phyloP scores from a whole-genome alignment of 2,797 vertebrate species.

The Rhincodon typus region DNA sequence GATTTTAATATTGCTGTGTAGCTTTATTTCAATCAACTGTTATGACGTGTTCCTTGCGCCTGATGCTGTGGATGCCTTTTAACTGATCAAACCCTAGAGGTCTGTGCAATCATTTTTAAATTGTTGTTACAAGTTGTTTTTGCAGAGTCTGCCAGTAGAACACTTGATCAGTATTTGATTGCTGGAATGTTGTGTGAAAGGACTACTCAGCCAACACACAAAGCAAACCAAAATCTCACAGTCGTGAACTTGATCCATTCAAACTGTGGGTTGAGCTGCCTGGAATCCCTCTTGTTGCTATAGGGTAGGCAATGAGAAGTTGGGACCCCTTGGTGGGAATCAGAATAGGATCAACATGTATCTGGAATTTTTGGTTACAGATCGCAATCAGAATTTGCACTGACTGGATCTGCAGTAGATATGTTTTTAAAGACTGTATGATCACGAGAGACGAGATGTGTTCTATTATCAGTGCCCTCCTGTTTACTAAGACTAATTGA shows the following conservation, averaged over 20 bases:
- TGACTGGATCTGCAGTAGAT: neutral
- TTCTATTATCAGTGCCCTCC: conserved; percentile 6
- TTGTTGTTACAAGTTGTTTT: conserved; percentile 2
- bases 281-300: neutral
- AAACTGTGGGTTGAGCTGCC: neutral
- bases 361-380: neutral
- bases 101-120: conserved; percentile 25
- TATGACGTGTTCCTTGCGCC: too few species aligned
- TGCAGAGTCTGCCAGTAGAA: neutral
- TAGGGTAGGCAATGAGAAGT: neutral
- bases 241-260: neutral
- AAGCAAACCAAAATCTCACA: neutral
- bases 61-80: neutral
- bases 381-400: neutral
- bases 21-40: neutral
- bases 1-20: neutral
- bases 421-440: neutral
- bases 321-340: neutral
- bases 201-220: too few species aligned
- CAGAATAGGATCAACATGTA: neutral
- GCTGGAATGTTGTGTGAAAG: neutral
- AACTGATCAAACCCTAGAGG: neutral
- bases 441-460: neutral
- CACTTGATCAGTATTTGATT: neutral
- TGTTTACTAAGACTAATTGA: conserved; percentile 48